Conservation (phyloP, 2,113 vertebrate species). For the Percopsis transmontana region DNA sequence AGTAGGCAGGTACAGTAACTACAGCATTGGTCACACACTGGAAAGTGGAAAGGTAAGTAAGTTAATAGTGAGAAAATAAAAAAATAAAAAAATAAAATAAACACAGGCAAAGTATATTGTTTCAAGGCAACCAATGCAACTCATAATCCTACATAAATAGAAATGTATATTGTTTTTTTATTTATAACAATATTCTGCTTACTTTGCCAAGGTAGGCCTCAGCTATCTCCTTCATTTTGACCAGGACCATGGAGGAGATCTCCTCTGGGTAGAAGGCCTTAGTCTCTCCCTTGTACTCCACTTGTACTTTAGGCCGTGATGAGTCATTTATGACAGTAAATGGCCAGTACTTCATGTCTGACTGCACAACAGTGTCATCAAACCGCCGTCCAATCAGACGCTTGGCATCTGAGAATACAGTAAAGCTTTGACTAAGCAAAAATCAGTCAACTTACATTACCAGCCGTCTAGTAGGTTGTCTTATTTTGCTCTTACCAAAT, state of each 20-base stretch:
- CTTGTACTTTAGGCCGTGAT: constrained; percentile 75
- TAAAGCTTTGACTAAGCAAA: neutral
- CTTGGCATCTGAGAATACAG: constrained; percentile 71
- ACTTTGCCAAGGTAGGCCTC: constrained; percentile 81
- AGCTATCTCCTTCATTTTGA: constrained; percentile 80
- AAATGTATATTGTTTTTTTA: too few species aligned
- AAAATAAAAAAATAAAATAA: too few species aligned
- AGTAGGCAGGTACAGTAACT: constrained; percentile 79
- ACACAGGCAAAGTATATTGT: too few species aligned
- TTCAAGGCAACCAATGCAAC: too few species aligned
- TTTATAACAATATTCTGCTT: neutral
- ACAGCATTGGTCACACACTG: constrained; percentile 74
- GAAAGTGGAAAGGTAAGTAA: neutral
- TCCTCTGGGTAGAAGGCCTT: constrained; percentile 79
- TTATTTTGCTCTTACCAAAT: constrained; percentile 63
- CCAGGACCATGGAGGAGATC: constrained; percentile 80
- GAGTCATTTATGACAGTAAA: constrained; percentile 73
- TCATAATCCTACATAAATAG: too few species aligned
- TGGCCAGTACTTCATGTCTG: constrained; percentile 81
- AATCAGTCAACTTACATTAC: neutral
- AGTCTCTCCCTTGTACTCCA: constrained; percentile 79
- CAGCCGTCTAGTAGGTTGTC: neutral
- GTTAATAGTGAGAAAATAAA: neutral
- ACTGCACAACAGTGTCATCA: constrained; percentile 75
- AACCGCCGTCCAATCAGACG: constrained; percentile 79